Evolutionary conservation across 2,888 invertebrate genomes (phyloP).

Genomic region (Ephialtes manifestator): DNA sequence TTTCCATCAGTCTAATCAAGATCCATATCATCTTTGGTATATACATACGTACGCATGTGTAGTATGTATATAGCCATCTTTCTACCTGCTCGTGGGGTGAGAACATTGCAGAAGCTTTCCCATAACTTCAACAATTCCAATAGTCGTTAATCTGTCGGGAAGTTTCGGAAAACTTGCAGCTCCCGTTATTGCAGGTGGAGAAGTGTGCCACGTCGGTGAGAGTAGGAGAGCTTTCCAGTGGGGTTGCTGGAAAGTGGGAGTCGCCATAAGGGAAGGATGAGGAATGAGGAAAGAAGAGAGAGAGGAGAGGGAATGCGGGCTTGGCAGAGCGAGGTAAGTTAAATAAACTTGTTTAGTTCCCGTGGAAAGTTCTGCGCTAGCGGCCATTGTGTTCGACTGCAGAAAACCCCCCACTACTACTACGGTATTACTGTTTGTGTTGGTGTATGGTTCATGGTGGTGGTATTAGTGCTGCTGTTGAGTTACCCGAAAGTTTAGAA

Average conservation of each 20-base stretch:
- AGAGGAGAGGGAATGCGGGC: conserved; percentile 50
- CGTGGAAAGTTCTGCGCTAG: conserved; percentile 80
- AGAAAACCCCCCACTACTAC: conserved; percentile 66
- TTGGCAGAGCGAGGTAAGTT: conserved; percentile 80
- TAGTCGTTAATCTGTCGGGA: conserved; percentile 84
- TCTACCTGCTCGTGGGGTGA: not conserved
- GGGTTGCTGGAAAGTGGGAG: conserved; percentile 43
- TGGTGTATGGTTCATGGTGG: conserved; percentile 24
- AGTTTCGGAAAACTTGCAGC: conserved; percentile 80
- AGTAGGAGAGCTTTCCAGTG: conserved; percentile 41
- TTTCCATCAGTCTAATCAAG: not conserved
- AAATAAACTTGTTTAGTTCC: conserved; percentile 85
- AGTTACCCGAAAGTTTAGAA: conserved; percentile 82
- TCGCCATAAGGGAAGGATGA: conserved; percentile 56
- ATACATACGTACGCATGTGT: not conserved
- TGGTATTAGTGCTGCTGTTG: conserved; percentile 52
- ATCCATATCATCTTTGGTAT: not conserved
- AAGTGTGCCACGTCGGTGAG: conserved; percentile 68
- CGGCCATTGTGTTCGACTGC: conserved; percentile 83
- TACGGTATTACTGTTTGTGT: conserved; percentile 46
- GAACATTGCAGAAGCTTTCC: conserved; percentile 67
- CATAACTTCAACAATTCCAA: conserved; percentile 83
- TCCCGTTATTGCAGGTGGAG: conserved; percentile 80
- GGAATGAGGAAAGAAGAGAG: conserved; percentile 58
- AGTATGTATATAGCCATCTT: not conserved